Base-by-base conservation (phyloP, 2,797 vertebrate species). In the Poeciliopsis paucimaculata region DNA sequence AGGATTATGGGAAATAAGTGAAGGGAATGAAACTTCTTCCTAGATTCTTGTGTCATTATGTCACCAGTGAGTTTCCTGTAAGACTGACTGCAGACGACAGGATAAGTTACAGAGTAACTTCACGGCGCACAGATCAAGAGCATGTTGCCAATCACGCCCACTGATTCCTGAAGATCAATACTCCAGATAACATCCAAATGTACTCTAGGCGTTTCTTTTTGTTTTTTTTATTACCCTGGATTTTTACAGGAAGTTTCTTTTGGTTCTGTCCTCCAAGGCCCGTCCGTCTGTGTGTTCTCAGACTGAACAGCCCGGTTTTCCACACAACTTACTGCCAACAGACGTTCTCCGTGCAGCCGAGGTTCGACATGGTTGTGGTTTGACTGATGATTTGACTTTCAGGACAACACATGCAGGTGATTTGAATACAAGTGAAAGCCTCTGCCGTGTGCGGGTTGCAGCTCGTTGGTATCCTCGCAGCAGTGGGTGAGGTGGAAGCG, bases 381-480 rank as follows among this genome's bases (percentile, higher is more conserved):
- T 91, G 88, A 88, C 85, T 84, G 82, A 87, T 75, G 75, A 92
- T 94, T 94, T 93, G 92, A 91, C 90, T 92, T 82, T 77, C 83
- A 83, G 86, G 84, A 82, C 79, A 86, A 86, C 89, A 71, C 73
- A 77, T 0, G 31, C 80, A 46, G 74, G 4, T 70, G 77, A 92
- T 94, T 94, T 94, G 93, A 92, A 92, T 92, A 23, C 20, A 75
- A 72, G 84, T 79, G 71, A 86, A 78, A 47, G 72, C 45, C 75
- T 64, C 76, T 64, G 73, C 68, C 2, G 46, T 49, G 70, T 45
- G 20, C 83, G 0, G 82, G 82, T 84, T 85, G 46, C 60, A 10
- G 76, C 89, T 85, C 2, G 73, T 72, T 73, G 28, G 45, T 49
- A 18, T 46, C 68, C 20, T 79, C 20, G 6, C 75, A 66, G 41